A percentile compares a stretch with the other conserved stretches of the same genome.
phyloP scores from a whole-genome alignment of 2,888 invertebrate species.

The Xestia rhomboidea region DNA sequence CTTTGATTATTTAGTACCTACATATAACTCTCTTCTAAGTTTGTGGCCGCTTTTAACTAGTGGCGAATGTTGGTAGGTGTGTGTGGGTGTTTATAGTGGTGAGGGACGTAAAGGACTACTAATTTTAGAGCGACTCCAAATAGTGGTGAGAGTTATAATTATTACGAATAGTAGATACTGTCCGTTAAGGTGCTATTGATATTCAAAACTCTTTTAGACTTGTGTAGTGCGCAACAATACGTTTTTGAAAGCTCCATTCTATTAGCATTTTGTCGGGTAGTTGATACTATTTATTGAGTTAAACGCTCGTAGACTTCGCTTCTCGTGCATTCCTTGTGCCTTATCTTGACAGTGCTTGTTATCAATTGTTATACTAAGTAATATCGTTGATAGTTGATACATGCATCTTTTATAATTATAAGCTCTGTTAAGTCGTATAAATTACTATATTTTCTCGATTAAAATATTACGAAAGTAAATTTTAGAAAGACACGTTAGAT shows the following conservation, averaged over 20 bases:
- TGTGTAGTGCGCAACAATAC: too few species aligned
- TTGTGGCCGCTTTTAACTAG: slow-evolving; percentile 9
- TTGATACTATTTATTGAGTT: slow-evolving; percentile 51
- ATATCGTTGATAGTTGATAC: slow-evolving; percentile 36
- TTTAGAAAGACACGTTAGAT: slow-evolving; percentile 29
- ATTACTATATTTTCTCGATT: slow-evolving; percentile 9
- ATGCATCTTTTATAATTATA: slow-evolving; percentile 33
- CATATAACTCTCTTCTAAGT: slow-evolving; percentile 19
- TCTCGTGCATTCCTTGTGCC: slow-evolving; percentile 89
- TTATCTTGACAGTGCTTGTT: slow-evolving; percentile 73
- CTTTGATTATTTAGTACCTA: slow-evolving; percentile 37
- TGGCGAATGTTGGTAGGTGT: neutral
- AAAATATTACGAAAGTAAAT: neutral
- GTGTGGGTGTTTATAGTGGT: neutral
- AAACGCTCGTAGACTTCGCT: slow-evolving; percentile 71
- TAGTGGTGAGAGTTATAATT: slow-evolving; percentile 25
- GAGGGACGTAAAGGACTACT: neutral
- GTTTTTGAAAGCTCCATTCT: slow-evolving; percentile 1
- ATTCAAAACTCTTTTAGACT: slow-evolving; percentile 4
- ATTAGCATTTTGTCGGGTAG: slow-evolving; percentile 35
- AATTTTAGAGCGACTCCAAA: neutral
- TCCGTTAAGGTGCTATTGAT: slow-evolving; percentile 21
- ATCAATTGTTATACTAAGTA: slow-evolving; percentile 36
- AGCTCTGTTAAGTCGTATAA: slow-evolving; percentile 1
- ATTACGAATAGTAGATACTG: slow-evolving; percentile 36